Base-by-base conservation (phyloP, 2,888 invertebrate species). In the Himalopsyche tibetana region DNA sequence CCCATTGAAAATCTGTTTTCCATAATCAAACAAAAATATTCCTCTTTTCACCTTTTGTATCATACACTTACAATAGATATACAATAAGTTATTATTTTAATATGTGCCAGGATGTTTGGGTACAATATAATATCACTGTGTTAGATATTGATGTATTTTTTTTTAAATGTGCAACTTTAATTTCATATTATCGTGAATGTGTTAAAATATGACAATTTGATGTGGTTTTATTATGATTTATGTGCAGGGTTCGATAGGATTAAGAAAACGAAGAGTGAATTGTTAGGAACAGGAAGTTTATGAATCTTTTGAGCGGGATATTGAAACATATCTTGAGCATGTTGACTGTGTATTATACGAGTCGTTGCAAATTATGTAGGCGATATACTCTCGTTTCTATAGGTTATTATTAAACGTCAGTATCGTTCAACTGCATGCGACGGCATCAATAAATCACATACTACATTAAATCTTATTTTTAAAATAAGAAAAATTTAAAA, bases 201-300 rank as follows among this genome's bases (percentile, higher is more conserved):
- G 36, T 74, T 63, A 28, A n/a, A 63, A 36, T 74, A 36, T 74
- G 74, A 74, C 74, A 38, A 36, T 38, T 74, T 36, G 11, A 38
- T 36, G 74, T 74, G 74, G 74, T 74, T 74, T 74, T 74, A 74
- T 74, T 74, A 74, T 74, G 38, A 74, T 74, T 74, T 74, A 74
- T 15, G 74, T 74, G 36, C 74, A 74, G 74, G 74, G 74, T 74
- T 15, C 36, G 74, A 12, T 74, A 74, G 74, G 74, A 36, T 74
- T 74, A 74, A 74, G 74, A 74, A 74, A 36, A 15, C 11, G 51
- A 51, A 63, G 28, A 63, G 28, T 63, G n/a, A 63, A 63, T 63
- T 63, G 63, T 74, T 74, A 38, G 38, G 36, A 74, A 74, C 74
- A 74, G 74, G 36, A 74, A 28, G 74, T 38, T 74, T 74, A 17